Percentiles rank a stretch among this genome's conserved stretches.
Evolutionary conservation across 2,888 invertebrate genomes (phyloP).

Genomic region (Dexiosoma caninum): DNA sequence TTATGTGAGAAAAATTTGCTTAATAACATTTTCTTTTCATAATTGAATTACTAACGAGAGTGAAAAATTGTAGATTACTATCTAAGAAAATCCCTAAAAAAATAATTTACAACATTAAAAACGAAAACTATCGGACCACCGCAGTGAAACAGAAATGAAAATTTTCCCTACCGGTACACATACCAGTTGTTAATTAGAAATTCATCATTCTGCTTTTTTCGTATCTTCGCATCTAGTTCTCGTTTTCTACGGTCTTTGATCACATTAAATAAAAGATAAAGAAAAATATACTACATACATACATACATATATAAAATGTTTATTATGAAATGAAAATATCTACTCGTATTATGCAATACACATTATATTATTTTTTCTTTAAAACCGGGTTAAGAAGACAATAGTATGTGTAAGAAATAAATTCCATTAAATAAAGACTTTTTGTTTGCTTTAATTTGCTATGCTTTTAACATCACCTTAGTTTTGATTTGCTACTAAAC

Average conservation of each 20-base stretch:
- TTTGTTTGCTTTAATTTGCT: constrained; percentile 2
- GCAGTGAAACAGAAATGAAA: too few relatives aligned
- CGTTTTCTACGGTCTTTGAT: background rate
- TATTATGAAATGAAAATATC: background rate
- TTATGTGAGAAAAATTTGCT: too few relatives aligned
- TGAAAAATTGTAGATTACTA: too few relatives aligned
- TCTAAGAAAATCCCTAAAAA: too few relatives aligned
- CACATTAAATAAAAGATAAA: background rate
- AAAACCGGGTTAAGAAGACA: constrained; percentile 24
- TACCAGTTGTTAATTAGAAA: too few relatives aligned
- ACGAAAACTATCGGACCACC: too few relatives aligned
- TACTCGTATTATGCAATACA: constrained; percentile 25
- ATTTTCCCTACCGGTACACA: too few relatives aligned
- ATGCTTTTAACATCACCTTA: background rate
- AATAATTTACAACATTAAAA: too few relatives aligned
- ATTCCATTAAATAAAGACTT: background rate
- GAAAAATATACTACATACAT: too few relatives aligned
- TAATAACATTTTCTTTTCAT: too few relatives aligned
- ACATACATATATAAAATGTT: too few relatives aligned
- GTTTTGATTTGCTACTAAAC: constrained; percentile 15
- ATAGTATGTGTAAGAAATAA: constrained; percentile 8
- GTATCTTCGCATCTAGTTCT: background rate
- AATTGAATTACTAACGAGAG: constrained; percentile 8
- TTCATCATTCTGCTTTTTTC: too few relatives aligned
- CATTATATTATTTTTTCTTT: background rate